phyloP scores from a whole-genome alignment of 1,140 invertebrate genomes.

The Drosophila sechellia region DNA sequence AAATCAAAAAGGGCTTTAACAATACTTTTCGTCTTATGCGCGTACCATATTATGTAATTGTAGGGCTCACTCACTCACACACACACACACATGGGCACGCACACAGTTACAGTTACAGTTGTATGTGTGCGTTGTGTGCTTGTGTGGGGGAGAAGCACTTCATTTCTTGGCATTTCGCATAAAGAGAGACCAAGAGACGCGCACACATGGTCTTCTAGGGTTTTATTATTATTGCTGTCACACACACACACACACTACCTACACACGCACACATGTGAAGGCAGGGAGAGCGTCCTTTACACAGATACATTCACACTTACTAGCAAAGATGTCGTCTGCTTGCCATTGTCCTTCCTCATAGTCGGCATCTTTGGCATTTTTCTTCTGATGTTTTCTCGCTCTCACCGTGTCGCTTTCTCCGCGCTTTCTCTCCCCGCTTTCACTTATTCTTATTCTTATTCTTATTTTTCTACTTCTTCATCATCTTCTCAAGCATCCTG shows the following conservation, averaged over 20 bases:
- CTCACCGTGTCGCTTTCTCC: not conserved
- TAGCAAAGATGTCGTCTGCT: constrained; percentile 57
- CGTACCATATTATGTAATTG: constrained; percentile 80
- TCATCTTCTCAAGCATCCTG: constrained; percentile 31
- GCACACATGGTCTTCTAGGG: constrained; percentile 59
- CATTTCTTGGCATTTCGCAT: constrained; percentile 65
- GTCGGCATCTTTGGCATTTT: constrained; percentile 66
- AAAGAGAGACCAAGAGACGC: constrained; percentile 20
- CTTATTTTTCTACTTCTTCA: constrained; percentile 1
- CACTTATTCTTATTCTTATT: constrained; percentile 5
- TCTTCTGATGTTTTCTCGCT: constrained; percentile 34
- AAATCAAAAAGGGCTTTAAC: constrained; percentile 65
- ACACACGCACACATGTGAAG: constrained; percentile 7
- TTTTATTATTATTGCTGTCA: constrained; percentile 75
- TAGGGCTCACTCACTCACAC: constrained; percentile 49
- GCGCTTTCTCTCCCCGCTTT: constrained; percentile 1
- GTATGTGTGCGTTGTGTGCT: constrained; percentile 3
- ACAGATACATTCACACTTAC: constrained; percentile 22
- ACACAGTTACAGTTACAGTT: constrained; percentile 4
- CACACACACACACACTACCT: constrained; percentile 24
- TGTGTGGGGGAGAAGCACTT: constrained; percentile 63
- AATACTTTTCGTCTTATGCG: constrained; percentile 70
- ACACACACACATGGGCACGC: not conserved
- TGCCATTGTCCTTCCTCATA: constrained; percentile 63
- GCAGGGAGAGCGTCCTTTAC: not conserved